Evolutionary conservation across 1,140 invertebrate genomes (phyloP), one percentile per base, ranked within the genome.

Genomic region (Ruditapes philippinarum): DNA sequence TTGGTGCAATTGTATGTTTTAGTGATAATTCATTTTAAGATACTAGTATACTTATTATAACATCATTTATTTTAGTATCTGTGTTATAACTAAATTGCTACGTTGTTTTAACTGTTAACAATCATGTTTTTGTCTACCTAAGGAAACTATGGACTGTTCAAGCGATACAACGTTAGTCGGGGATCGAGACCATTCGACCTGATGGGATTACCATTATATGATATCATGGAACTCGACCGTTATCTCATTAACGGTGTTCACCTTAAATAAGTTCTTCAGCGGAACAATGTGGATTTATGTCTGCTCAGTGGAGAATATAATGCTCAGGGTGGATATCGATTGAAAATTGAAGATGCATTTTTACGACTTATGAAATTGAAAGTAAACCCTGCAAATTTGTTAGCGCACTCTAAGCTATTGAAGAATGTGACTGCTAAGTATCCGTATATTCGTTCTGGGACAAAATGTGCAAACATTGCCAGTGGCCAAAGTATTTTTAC

Each of bases 211-310:
- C 57, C 57, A n/a, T 62, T 62, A n/a, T 28, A 62, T 14, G 57
- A 62, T 25, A 28, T 62, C 7, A 1, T 62, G 57, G 57, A 62
- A 62, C 57, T 62, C 25, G 57, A 62, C 57, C 57, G 88, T 0
- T 89, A 89, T 60, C 12, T 89, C 0, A n/a, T 91, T 4, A 91
- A 88, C 49, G 57, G 65, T 28, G 80, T 91, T 25, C 62, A 65
- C 28, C 22, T 91, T 5, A 73, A 65, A 88, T 19, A 65, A 49
- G 60, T 79, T 25, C n/a, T 78, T 0, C 78, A 88, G 33, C 45
- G 85, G 38, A 79, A 33, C 40, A 51, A 33, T 22, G 28, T 9
- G 0, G 42, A 42, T 22, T 88, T 88, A 42, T 79, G 42, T 60
- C 38, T 88, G 3, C 19, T 79, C 3, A 40, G 57, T n/a, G 76